These are phyloP conservation scores for Nylanderia fulva DNA, from an alignment of 1,140 invertebrate genomes.

Conservation along the genomic window DNA sequence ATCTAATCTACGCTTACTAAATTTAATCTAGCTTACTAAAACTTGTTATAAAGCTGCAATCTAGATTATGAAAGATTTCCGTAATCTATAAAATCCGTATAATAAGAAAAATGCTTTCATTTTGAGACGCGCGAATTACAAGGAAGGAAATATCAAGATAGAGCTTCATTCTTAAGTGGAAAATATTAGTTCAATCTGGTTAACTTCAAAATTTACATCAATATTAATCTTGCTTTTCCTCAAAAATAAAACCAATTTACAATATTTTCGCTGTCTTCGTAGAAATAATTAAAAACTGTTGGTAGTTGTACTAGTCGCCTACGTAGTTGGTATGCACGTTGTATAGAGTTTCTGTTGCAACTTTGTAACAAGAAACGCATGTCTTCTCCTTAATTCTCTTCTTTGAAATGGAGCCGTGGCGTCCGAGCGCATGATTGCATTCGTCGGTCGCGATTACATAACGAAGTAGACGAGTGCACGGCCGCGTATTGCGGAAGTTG, in stretches of 20 bases:
- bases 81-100: not conserved
- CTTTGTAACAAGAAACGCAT: constrained; percentile 46
- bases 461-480: constrained; percentile 59
- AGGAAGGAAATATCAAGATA: not conserved
- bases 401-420: constrained; percentile 54
- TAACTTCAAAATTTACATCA: not conserved
- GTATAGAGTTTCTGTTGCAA: constrained; percentile 25
- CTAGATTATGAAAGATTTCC: not conserved
- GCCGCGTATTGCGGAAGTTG: constrained; percentile 48
- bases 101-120: not conserved
- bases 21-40: not conserved
- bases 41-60: constrained; percentile 4
- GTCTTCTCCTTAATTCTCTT: constrained; percentile 45
- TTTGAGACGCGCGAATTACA: not conserved
- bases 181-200: not conserved
- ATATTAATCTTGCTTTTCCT: not conserved
- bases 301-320: not conserved
- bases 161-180: not conserved
- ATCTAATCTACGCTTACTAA: not conserved
- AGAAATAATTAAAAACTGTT: constrained; percentile 41
- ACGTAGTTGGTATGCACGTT: constrained; percentile 6
- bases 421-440: constrained; percentile 54
- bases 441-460: constrained; percentile 61
- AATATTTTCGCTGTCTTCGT: constrained; percentile 13
- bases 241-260: not conserved